phyloP scores from a whole-genome alignment of 2,113 vertebrate genomes.

The Pholis gunnellus region DNA sequence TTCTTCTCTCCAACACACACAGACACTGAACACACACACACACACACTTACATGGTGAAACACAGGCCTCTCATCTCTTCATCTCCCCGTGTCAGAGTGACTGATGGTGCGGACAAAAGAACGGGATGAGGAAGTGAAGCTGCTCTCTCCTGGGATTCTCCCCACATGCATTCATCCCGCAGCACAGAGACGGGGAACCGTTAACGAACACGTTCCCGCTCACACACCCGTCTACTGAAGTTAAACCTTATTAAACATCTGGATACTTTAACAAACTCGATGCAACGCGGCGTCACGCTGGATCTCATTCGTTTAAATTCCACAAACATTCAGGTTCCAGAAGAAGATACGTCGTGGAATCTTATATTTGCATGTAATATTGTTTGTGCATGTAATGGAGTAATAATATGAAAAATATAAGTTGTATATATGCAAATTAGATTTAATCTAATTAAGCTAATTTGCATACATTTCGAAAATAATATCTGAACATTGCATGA shows the following conservation, averaged over 20 bases:
- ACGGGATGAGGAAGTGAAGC: slow-evolving; percentile 12
- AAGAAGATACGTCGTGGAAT: too few species aligned
- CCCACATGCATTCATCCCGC: slow-evolving; percentile 14
- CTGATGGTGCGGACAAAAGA: slow-evolving; percentile 10
- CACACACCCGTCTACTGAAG: too few species aligned
- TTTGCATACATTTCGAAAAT: too few species aligned
- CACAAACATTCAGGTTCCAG: too few species aligned
- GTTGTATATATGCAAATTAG: background rate
- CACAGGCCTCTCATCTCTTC: background rate
- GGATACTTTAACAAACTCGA: too few species aligned
- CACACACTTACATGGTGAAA: background rate
- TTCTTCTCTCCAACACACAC: background rate
- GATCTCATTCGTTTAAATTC: too few species aligned
- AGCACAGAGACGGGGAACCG: background rate
- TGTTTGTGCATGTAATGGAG: background rate
- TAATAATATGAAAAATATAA: too few species aligned
- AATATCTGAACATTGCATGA: too few species aligned
- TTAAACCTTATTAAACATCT: background rate
- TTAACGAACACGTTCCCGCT: background rate
- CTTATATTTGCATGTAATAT: too few species aligned
- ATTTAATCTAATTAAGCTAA: background rate
- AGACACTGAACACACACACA: background rate
- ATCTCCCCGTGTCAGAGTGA: background rate
- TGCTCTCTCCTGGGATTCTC: slow-evolving; percentile 14
- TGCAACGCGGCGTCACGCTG: too few species aligned